Evolutionary conservation across 1,140 invertebrate genomes (phyloP).

Genomic region (Ceratitis capitata): DNA sequence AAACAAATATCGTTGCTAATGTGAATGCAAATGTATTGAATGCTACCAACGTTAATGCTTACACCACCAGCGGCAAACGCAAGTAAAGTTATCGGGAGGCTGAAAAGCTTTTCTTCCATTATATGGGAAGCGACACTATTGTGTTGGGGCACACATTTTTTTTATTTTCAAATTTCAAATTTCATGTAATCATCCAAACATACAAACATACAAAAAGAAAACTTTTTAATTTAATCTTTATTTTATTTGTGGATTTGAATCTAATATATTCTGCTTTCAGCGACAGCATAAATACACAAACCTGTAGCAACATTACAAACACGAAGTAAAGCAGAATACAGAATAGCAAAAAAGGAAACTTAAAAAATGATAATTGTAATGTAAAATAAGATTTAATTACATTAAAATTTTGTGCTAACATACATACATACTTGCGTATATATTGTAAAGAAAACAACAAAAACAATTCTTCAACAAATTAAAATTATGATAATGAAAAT

Average conservation of each 20-base stretch:
- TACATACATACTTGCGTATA: neutral
- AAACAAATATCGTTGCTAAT: slow-evolving; percentile 18
- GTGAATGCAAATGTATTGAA: slow-evolving; percentile 28
- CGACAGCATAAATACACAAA: slow-evolving; percentile 39
- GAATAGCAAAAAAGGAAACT: neutral
- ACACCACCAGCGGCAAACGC: slow-evolving; percentile 44
- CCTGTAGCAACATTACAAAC: slow-evolving; percentile 33
- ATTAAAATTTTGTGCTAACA: neutral
- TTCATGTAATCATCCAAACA: slow-evolving; percentile 44
- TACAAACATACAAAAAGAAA: slow-evolving; percentile 39
- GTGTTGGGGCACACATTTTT: neutral
- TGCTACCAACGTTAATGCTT: slow-evolving; percentile 40
- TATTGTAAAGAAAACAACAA: neutral
- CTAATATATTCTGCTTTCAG: slow-evolving; percentile 34
- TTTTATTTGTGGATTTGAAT: slow-evolving; percentile 5
- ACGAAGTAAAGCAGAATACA: neutral
- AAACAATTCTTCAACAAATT: neutral
- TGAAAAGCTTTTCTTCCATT: slow-evolving; percentile 44
- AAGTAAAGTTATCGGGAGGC: slow-evolving; percentile 59
- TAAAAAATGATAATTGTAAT: neutral
- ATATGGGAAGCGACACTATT: neutral
- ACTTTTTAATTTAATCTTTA: neutral
- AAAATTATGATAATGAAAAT: neutral
- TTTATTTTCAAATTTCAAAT: neutral
- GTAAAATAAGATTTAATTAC: slow-evolving; percentile 27